Conservation (phyloP, 2,888 invertebrate species). For the Ferdinandea cuprea region DNA sequence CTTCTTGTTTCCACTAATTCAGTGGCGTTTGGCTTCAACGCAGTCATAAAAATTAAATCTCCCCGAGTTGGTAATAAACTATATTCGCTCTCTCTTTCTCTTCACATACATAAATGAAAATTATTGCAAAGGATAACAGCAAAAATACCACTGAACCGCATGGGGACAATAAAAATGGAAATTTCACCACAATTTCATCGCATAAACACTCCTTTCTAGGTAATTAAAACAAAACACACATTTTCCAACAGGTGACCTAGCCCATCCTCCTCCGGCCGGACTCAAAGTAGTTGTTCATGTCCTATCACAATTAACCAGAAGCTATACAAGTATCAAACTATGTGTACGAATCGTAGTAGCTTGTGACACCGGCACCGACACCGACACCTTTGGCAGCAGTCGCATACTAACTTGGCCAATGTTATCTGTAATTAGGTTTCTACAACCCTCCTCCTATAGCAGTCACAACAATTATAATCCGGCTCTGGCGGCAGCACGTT, state of each 20-base stretch:
- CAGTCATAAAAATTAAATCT: too few species aligned
- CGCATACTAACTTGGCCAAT: constrained; percentile 36
- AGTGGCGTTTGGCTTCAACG: too few species aligned
- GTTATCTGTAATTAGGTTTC: constrained; percentile 61
- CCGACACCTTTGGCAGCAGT: constrained; percentile 28
- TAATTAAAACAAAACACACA: constrained; percentile 66
- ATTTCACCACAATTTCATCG: constrained; percentile 53
- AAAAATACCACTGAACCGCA: constrained; percentile 5
- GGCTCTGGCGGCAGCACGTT: constrained; percentile 18
- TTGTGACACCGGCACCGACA: constrained; percentile 39
- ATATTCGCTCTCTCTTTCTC: too few species aligned
- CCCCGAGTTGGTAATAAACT: too few species aligned
- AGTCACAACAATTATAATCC: constrained; percentile 46
- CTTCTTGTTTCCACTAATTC: too few species aligned
- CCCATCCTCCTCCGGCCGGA: neutral
- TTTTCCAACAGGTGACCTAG: constrained; percentile 56
- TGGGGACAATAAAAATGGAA: constrained; percentile 53
- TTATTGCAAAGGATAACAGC: too few species aligned
- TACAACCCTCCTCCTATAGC: constrained; percentile 40
- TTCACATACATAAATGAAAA: too few species aligned
- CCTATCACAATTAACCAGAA: constrained; percentile 50
- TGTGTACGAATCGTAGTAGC: constrained; percentile 34
- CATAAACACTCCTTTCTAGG: constrained; percentile 58
- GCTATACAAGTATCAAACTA: constrained; percentile 41
- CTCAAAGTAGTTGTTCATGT: constrained; percentile 43